Conservation (phyloP, 2,797 vertebrate genomes). For the Leptoclinus maculatus region DNA sequence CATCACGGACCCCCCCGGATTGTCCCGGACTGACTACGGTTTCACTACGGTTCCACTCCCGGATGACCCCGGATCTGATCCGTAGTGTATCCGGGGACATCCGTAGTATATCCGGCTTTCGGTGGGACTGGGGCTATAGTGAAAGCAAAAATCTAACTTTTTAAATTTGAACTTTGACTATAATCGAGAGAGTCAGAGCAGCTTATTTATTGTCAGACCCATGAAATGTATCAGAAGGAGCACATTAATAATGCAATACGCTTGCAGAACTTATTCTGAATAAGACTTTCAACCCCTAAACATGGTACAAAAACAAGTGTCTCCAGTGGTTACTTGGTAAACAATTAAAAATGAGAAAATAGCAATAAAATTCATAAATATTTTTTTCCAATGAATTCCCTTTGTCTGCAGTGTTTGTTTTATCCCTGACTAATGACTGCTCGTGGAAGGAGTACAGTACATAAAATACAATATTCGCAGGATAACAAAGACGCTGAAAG, state of each 20-base stretch:
- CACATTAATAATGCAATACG: conserved; percentile 16
- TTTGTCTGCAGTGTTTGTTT: conserved; percentile 49
- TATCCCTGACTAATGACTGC: conserved; percentile 33
- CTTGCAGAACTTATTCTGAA: not conserved
- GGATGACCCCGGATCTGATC: too few species aligned
- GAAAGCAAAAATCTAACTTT: not conserved
- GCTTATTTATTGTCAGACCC: conserved; percentile 19
- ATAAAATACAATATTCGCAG: conserved; percentile 27
- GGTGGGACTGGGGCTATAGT: too few species aligned
- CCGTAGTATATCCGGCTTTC: too few species aligned
- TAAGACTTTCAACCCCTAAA: conserved; percentile 18
- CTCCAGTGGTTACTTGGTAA: conserved; percentile 36
- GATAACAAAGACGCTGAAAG: conserved; percentile 42
- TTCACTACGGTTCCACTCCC: too few species aligned
- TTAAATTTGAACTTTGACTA: conserved; percentile 9
- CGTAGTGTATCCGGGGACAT: too few species aligned
- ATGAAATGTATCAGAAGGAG: conserved; percentile 1
- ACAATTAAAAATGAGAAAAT: too few species aligned
- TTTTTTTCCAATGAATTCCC: conserved; percentile 44
- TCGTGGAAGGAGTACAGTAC: conserved; percentile 2
- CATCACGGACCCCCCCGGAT: too few species aligned
- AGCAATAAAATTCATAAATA: too few species aligned
- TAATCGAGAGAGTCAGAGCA: not conserved
- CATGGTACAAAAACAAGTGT: not conserved
- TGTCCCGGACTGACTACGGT: too few species aligned